A percentile compares a stretch with the other conserved stretches of the same genome.
Evolutionary conservation across 2,113 vertebrate genomes (phyloP).

Genomic region (Etheostoma spectabile): DNA sequence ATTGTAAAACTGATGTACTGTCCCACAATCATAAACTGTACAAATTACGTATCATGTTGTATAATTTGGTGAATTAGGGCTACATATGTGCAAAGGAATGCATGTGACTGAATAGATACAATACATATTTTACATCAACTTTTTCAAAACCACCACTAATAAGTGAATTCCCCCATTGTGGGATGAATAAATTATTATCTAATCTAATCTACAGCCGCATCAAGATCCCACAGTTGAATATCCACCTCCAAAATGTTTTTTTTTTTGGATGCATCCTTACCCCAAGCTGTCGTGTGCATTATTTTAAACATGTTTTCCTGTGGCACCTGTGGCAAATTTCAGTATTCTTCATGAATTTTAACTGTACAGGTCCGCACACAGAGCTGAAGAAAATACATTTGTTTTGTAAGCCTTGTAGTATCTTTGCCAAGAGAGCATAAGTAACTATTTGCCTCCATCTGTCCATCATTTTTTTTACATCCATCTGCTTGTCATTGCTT

Average conservation of each 20-base stretch:
- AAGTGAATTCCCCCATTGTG: too few species aligned
- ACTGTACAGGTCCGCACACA: neutral
- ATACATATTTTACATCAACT: neutral
- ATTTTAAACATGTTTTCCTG: slow-evolving; percentile 31
- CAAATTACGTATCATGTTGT: neutral
- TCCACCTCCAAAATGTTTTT: slow-evolving; percentile 24
- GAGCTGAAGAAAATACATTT: neutral
- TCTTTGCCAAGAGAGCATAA: neutral
- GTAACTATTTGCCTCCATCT: neutral
- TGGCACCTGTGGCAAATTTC: slow-evolving; percentile 21
- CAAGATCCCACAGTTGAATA: slow-evolving; percentile 20
- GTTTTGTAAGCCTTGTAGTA: neutral
- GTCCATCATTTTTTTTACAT: slow-evolving; percentile 25
- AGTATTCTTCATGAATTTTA: neutral
- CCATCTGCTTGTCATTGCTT: neutral
- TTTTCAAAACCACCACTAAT: neutral
- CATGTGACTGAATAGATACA: neutral
- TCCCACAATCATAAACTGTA: neutral
- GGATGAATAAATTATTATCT: too few species aligned
- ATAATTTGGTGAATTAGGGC: neutral
- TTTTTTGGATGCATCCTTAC: slow-evolving; percentile 53
- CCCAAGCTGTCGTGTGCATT: slow-evolving; percentile 14
- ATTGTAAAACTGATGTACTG: neutral
- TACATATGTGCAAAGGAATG: neutral
- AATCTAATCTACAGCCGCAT: neutral